Evolutionary conservation across 2,113 vertebrate species (phyloP).

Genomic region (Phalacrocorax pelagicus): DNA sequence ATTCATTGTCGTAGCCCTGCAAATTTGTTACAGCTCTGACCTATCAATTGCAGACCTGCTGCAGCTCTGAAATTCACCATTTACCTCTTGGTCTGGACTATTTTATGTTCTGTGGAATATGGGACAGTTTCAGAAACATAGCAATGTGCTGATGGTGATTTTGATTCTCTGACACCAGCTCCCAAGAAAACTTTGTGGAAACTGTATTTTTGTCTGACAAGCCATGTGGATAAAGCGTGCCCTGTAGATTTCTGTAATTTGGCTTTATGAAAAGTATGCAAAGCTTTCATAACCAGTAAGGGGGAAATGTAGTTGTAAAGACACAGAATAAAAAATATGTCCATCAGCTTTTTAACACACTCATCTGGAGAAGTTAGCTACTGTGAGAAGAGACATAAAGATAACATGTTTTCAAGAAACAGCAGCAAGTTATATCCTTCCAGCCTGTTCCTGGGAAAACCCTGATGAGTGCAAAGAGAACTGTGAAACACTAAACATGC

Average conservation of each 20-base stretch:
- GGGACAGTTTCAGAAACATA: neutral
- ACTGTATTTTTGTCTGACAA: neutral
- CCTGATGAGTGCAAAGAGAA: constrained; percentile 34
- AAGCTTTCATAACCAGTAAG: neutral
- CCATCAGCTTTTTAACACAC: neutral
- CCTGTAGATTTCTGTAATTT: neutral
- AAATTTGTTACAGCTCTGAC: neutral
- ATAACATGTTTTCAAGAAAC: neutral
- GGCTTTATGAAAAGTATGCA: neutral
- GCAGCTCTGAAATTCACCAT: neutral
- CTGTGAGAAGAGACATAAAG: neutral
- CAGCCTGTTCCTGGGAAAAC: constrained; percentile 2
- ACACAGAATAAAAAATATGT: neutral
- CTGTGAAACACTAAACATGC: constrained; percentile 7
- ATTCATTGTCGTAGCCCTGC: neutral
- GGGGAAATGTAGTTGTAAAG: neutral
- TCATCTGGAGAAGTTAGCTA: neutral
- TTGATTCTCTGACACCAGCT: neutral
- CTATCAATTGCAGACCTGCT: neutral
- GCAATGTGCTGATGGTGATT: neutral
- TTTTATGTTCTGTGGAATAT: neutral
- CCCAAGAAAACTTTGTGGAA: neutral
- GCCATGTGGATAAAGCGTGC: neutral
- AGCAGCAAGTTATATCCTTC: neutral
- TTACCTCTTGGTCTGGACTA: neutral